Evolutionary conservation across 2,888 invertebrate genomes (phyloP).

Genomic region (Cerastoderma edule): DNA sequence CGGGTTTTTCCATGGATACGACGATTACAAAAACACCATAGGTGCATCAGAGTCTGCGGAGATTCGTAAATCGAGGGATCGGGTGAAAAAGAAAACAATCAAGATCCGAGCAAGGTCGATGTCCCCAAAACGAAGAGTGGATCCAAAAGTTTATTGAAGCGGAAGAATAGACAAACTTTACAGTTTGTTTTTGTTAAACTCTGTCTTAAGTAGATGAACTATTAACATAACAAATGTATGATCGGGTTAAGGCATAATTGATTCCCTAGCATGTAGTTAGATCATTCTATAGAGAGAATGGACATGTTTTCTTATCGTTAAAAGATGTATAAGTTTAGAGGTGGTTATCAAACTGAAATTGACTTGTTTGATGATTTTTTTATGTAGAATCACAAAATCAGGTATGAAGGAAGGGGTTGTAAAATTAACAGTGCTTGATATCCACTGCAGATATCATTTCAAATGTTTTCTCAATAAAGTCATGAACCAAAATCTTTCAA

Average conservation of each 20-base stretch:
- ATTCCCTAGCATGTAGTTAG: no score
- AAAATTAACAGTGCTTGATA: no score
- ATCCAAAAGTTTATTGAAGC: conserved; percentile 77
- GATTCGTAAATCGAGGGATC: conserved; percentile 66
- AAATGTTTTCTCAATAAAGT: no score
- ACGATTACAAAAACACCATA: conserved; percentile 62
- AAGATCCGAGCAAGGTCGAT: conserved; percentile 74
- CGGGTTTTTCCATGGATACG: conserved; percentile 76
- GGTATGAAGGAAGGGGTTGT: no score
- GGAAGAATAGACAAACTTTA: not conserved
- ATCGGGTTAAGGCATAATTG: conserved; percentile 3
- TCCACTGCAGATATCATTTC: no score
- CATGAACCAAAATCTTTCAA: no score
- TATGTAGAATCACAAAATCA: no score
- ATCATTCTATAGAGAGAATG: no score
- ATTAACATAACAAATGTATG: conserved; percentile 3
- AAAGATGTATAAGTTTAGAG: no score
- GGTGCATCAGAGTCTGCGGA: conserved; percentile 62
- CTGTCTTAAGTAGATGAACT: conserved; percentile 12
- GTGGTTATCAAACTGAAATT: no score
- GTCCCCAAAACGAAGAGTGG: conserved; percentile 75
- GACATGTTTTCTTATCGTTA: no score
- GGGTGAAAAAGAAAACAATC: conserved; percentile 67
- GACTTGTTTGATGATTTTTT: no score
- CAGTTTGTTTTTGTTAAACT: not conserved